Evolutionary conservation across 2,113 vertebrate species (phyloP).

Genomic region (Motacilla tschutschensis): DNA sequence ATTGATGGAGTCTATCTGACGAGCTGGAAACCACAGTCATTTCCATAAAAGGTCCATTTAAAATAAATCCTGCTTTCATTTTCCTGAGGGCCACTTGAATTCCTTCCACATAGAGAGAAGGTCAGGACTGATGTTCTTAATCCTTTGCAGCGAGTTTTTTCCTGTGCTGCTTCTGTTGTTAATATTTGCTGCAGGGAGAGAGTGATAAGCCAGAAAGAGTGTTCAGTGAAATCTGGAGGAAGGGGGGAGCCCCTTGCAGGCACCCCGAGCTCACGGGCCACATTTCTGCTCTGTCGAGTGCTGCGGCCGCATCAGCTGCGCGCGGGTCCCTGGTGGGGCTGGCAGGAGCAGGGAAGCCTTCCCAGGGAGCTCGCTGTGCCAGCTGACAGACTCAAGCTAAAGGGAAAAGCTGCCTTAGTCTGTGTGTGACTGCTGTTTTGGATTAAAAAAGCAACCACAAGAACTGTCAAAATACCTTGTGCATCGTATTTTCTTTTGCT

Average conservation of each 20-base stretch:
- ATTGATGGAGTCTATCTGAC: conserved; percentile 15
- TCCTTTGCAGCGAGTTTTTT: conserved; percentile 9
- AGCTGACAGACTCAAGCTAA: background rate
- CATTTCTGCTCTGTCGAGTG: background rate
- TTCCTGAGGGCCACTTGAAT: conserved; percentile 63
- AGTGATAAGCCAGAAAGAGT: conserved; percentile 40
- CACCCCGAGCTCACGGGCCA: rapidly evolving
- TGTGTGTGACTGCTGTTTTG: background rate
- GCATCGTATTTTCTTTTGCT: background rate
- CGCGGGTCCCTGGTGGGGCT: background rate
- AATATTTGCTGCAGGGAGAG: conserved; percentile 47
- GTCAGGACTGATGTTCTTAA: conserved; percentile 57
- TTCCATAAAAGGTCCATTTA: conserved; percentile 63
- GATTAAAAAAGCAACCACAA: background rate
- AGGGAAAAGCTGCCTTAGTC: background rate
- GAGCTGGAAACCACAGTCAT: conserved; percentile 46
- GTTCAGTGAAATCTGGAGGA: background rate
- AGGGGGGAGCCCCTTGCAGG: background rate
- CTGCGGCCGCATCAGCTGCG: background rate
- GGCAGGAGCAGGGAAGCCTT: background rate
- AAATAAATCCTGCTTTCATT: conserved; percentile 62
- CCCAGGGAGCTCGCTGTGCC: background rate
- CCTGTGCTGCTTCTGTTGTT: conserved; percentile 12
- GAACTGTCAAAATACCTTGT: background rate
- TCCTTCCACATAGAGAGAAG: conserved; percentile 24